These are phyloP conservation scores for Mesoclemmys tuberculata DNA, from an alignment of 2,113 vertebrate species.

Conservation along the genomic window DNA sequence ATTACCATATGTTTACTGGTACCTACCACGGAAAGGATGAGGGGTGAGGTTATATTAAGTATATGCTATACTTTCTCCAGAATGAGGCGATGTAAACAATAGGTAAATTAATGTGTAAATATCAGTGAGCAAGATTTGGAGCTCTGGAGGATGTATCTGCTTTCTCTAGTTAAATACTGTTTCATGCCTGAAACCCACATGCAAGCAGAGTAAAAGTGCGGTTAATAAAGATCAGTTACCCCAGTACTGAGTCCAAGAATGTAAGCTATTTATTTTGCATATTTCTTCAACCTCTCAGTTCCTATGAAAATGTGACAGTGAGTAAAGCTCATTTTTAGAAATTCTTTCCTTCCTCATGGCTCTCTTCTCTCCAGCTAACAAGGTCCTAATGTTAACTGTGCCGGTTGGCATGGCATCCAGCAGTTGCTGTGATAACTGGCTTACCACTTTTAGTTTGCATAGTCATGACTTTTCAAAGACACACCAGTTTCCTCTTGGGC, in stretches of 20 bases:
- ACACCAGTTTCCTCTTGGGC: constrained; percentile 62
- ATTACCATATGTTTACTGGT: constrained; percentile 2
- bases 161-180: background rate
- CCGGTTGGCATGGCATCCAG: background rate
- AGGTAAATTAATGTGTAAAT: background rate
- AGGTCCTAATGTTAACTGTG: background rate
- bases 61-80: background rate
- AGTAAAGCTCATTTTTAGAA: background rate
- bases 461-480: constrained; percentile 37
- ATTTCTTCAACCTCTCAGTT: background rate
- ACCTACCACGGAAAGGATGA: background rate
- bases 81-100: background rate
- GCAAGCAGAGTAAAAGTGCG: background rate
- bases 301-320: background rate
- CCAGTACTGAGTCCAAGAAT: background rate
- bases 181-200: background rate
- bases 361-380: background rate
- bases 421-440: background rate
- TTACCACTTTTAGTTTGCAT: constrained; percentile 12
- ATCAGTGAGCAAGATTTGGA: background rate
- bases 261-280: background rate
- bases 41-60: background rate
- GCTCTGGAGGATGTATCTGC: background rate
- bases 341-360: background rate
- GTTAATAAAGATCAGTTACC: background rate